phyloP scores from a whole-genome alignment of 1,140 invertebrate genomes.

The Mercenaria mercenaria region DNA sequence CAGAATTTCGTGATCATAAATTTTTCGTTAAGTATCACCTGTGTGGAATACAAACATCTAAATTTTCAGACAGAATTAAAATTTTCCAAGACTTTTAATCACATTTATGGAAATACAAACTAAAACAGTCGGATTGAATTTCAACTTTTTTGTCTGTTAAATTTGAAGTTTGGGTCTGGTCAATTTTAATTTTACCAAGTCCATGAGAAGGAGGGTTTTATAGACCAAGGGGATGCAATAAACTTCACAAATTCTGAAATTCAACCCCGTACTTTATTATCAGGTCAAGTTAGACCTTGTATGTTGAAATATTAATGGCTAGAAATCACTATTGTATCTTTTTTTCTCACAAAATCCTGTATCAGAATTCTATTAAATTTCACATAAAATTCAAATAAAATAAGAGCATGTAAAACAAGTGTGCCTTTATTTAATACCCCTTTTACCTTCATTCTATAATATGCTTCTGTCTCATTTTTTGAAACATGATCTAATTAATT shows the following conservation, averaged over 20 bases:
- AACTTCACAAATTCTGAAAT: background rate
- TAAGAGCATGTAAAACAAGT: background rate
- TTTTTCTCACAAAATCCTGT: background rate
- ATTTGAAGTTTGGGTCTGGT: background rate
- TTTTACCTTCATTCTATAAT: background rate
- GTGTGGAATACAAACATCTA: background rate
- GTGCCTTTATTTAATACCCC: background rate
- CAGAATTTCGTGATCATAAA: constrained; percentile 22
- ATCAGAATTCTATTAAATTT: background rate
- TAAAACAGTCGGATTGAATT: background rate
- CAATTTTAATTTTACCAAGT: background rate
- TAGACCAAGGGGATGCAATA: background rate
- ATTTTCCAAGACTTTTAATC: background rate
- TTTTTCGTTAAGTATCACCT: constrained; percentile 30
- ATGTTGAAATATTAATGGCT: constrained; percentile 1
- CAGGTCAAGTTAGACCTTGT: background rate
- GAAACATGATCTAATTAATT: background rate
- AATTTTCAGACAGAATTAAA: background rate
- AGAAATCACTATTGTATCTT: background rate
- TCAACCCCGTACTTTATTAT: background rate
- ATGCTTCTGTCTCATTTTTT: background rate
- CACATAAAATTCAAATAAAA: background rate
- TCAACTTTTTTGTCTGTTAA: background rate
- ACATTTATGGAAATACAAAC: background rate
- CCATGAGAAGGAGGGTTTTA: background rate